A percentile compares a stretch with the other conserved stretches of the same genome.
These are phyloP conservation scores for Antheraea assamensis DNA, from an alignment of 2,888 invertebrate genomes.

Conservation along the genomic window DNA sequence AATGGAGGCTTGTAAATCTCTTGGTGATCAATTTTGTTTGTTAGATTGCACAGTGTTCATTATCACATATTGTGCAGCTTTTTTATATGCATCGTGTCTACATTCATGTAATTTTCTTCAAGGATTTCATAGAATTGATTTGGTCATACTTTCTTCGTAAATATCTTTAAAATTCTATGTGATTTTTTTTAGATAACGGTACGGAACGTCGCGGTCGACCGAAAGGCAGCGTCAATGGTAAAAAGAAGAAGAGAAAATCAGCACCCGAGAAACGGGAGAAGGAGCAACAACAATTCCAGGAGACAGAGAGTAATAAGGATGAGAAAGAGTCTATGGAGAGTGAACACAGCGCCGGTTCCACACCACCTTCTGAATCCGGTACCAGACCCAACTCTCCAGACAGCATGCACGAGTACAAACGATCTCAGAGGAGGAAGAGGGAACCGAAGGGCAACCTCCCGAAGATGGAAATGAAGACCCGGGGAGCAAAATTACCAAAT, in stretches of 20 bases:
- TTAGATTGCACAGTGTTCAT: too few species aligned
- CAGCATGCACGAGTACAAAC: constrained; percentile 50
- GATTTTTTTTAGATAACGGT: constrained; percentile 55
- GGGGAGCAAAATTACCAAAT: constrained; percentile 84
- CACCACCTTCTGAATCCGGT: constrained; percentile 69
- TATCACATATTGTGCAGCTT: too few species aligned
- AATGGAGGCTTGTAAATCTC: too few species aligned
- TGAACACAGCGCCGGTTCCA: constrained; percentile 70
- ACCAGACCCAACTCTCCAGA: constrained; percentile 72
- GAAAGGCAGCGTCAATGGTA: constrained; percentile 66
- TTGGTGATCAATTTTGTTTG: too few species aligned
- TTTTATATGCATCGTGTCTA: too few species aligned
- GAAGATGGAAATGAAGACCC: constrained; percentile 77
- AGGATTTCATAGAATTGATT: too few species aligned
- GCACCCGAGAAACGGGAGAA: constrained; percentile 68
- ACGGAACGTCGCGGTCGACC: constrained; percentile 72
- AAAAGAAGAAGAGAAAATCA: constrained; percentile 64
- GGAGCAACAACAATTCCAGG: constrained; percentile 67
- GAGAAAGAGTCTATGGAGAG: constrained; percentile 66
- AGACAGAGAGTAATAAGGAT: constrained; percentile 78
- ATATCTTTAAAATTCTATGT: not conserved
- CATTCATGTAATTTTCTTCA: too few species aligned
- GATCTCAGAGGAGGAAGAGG: constrained; percentile 51
- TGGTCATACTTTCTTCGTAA: not conserved
- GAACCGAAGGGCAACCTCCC: constrained; percentile 57